Evolutionary conservation across 30 jellyfish, hydroid and myxozoan species (phyloP).

Genomic region (Pelagia noctiluca): DNA sequence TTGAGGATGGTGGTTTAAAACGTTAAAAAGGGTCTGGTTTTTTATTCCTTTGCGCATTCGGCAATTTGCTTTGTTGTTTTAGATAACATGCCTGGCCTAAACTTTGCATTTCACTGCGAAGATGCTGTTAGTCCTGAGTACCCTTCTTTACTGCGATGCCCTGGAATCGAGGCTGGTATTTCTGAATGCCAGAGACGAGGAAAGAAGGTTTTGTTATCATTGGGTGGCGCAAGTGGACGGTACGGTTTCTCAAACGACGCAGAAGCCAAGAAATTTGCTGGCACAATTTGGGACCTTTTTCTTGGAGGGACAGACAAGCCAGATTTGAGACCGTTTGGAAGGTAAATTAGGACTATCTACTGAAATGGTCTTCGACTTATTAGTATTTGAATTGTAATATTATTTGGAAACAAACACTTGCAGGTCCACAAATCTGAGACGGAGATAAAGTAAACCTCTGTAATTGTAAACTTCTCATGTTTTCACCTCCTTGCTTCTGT

Average conservation of each 20-base stretch:
- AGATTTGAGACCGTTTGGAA: constrained; percentile 92
- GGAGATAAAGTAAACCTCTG: too few species aligned
- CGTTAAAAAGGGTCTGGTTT: too few species aligned
- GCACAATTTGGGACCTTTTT: constrained; percentile 84
- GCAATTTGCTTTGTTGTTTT: neutral
- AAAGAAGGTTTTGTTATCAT: constrained; percentile 86
- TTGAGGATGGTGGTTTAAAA: too few species aligned
- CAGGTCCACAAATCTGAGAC: too few species aligned
- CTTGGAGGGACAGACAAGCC: constrained; percentile 82
- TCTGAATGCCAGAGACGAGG: constrained; percentile 91
- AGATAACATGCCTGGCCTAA: constrained; percentile 96
- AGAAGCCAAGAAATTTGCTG: constrained; percentile 83
- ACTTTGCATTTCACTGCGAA: constrained; percentile 96
- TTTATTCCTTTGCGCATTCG: too few species aligned
- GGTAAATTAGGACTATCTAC: constrained; percentile 41
- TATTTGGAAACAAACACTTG: too few species aligned
- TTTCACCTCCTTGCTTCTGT: too few species aligned
- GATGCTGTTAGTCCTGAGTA: constrained; percentile 87
- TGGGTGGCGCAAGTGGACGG: constrained; percentile 99
- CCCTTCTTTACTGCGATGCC: constrained; percentile 88
- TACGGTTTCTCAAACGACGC: constrained; percentile 88
- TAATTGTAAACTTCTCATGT: too few species aligned
- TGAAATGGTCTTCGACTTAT: neutral
- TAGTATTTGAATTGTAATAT: neutral
- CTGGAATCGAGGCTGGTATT: constrained; percentile 83